Base-by-base conservation (phyloP, 2,113 vertebrate species). In the Ariopsis seemanni region DNA sequence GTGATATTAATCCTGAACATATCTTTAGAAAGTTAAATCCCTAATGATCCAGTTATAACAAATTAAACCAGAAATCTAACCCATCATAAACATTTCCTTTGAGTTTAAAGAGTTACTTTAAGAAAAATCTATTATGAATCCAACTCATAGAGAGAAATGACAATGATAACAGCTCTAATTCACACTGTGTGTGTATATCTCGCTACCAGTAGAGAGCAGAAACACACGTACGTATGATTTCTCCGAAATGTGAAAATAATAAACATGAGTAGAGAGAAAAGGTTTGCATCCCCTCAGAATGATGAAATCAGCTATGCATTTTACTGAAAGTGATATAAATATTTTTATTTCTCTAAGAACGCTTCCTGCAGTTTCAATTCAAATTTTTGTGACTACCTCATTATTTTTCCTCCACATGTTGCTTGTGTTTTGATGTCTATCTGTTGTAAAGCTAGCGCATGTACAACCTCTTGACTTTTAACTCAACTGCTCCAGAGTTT, bases 51-150 rank as follows among this genome's bases (percentile, higher is more conserved):
- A 27, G 63, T 67, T 27, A 27, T 22, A 55, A 69, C n/a, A n/a
- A 42, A 69, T 55, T 15, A n/a, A 20, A 52, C 95, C 93, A 96
- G 95, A 92, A 96, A 62, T 22, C 95, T 6, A 20, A 89, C 94
- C 96, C 95, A 95, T 95, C 91, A 95, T 94, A 30, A 69, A 69
- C n/a, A 69, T 15, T 69, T 30, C 12, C n/a, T 30, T 69, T 69
- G 5, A 30, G 11, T 27, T 27, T 67, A 65, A 11, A 12, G 9
- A 27, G 65, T 69, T 30, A 69, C 65, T 27, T 69, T 12, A 67
- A n/a, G 63, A 65, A n/a, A 65, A 10, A 4, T 65, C 1, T 69
- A 7, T 30, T 69, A 14, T 34, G 67, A 34, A 69, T 15, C 11
- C 17, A 72, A 71, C 20, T 20, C 11, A 5, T 20, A 72, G 30